These are phyloP conservation scores for Drosophila nebulosa DNA, from an alignment of 1,140 invertebrate genomes.

Conservation along the genomic window DNA sequence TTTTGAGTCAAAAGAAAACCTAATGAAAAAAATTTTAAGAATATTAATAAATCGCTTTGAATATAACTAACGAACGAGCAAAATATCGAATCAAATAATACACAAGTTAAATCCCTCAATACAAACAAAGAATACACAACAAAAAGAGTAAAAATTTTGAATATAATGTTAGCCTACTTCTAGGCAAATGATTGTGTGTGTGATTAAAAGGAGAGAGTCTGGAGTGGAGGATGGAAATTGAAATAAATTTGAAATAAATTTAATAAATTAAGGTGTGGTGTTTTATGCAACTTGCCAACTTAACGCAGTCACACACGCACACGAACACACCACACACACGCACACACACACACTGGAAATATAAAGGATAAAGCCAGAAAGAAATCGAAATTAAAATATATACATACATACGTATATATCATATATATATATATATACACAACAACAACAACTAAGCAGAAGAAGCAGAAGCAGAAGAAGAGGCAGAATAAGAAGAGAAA, in stretches of 20 bases:
- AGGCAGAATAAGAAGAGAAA: slow-evolving; percentile 4
- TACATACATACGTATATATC: not conserved
- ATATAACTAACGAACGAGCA: not conserved
- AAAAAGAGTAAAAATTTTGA: slow-evolving; percentile 6
- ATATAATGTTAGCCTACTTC: slow-evolving; percentile 4
- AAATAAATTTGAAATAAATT: slow-evolving; percentile 40
- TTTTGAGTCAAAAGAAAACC: slow-evolving; percentile 38
- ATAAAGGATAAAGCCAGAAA: slow-evolving; percentile 75
- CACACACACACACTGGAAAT: slow-evolving; percentile 18
- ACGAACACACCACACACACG: slow-evolving; percentile 31
- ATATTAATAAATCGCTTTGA: not conserved
- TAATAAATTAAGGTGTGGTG: slow-evolving; percentile 81
- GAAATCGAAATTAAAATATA: slow-evolving; percentile 79
- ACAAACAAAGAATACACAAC: not conserved
- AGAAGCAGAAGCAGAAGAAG: slow-evolving; percentile 7
- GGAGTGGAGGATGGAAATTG: not conserved
- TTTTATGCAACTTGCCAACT: slow-evolving; percentile 78
- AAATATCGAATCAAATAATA: not conserved
- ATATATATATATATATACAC: slow-evolving; percentile 8
- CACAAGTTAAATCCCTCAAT: not conserved
- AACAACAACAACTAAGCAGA: slow-evolving; percentile 23
- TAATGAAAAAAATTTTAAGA: slow-evolving; percentile 55
- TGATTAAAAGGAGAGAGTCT: not conserved
- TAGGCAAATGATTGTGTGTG: not conserved
- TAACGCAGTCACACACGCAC: slow-evolving; percentile 26